Percentiles rank a stretch among this genome's conserved stretches.
These are phyloP conservation scores for Ametastegia equiseti DNA, from an alignment of 2,888 invertebrate species.

Conservation along the genomic window DNA sequence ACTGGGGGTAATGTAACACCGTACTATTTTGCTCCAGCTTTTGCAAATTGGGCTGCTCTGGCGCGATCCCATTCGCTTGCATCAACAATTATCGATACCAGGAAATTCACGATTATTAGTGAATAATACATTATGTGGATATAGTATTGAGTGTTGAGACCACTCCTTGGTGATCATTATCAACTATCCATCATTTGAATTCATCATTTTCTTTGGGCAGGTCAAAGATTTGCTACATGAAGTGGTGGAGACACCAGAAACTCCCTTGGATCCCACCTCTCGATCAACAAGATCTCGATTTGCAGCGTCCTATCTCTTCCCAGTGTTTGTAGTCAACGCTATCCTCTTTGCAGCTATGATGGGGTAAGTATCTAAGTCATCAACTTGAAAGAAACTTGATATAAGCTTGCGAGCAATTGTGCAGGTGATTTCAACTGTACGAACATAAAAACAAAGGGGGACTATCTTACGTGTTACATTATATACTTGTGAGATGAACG, in stretches of 20 bases:
- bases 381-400: neutral
- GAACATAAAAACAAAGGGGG: neutral
- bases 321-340: constrained; percentile 82
- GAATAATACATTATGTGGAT: neutral
- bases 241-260: neutral
- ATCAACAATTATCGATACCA: neutral
- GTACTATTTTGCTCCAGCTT: too few species aligned
- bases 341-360: constrained; percentile 82
- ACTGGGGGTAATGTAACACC: too few species aligned
- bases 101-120: neutral
- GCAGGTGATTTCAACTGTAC: neutral
- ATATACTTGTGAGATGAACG: neutral
- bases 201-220: constrained; percentile 65
- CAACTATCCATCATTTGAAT: neutral
- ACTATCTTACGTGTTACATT: too few species aligned
- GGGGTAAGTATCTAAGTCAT: constrained; percentile 17
- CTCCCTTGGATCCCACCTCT: constrained; percentile 51
- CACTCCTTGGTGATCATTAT: neutral
- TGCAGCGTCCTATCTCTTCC: constrained; percentile 79
- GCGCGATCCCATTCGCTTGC: neutral
- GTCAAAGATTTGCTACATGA: constrained; percentile 70
- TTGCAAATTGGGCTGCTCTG: too few species aligned
- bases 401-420: neutral
- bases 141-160: neutral
- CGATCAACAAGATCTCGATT: constrained; percentile 80